Evolutionary conservation across 2,797 vertebrate species (phyloP).

Genomic region (Rhynchotus rufescens): DNA sequence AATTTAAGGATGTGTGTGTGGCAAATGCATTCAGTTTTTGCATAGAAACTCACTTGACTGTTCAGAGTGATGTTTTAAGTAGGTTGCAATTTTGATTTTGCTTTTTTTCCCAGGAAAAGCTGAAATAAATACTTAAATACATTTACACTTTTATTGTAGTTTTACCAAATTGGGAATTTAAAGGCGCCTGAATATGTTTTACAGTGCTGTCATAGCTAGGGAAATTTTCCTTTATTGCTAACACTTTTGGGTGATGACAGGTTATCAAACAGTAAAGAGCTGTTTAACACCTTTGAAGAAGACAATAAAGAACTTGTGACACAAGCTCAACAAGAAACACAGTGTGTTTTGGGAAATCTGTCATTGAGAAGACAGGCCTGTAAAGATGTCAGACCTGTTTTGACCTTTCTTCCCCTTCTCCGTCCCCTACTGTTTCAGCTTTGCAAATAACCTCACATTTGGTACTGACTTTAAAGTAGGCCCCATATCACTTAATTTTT

Average conservation of each 20-base stretch:
- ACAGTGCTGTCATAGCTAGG: background rate
- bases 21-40: background rate
- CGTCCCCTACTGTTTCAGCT: background rate
- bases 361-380: slow-evolving; percentile 8
- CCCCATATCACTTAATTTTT: background rate
- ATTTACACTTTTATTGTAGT: background rate
- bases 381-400: slow-evolving; percentile 11
- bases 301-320: slow-evolving; percentile 15
- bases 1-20: background rate
- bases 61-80: background rate
- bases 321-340: slow-evolving; percentile 31
- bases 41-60: background rate
- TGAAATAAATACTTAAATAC: background rate
- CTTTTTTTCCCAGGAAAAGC: background rate
- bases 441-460: background rate
- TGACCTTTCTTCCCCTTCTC: background rate
- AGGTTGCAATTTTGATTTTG: background rate
- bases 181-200: slow-evolving; percentile 1
- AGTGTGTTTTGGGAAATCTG: slow-evolving; percentile 33
- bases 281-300: slow-evolving; percentile 43
- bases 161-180: background rate
- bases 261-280: slow-evolving; percentile 47
- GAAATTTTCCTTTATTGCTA: slow-evolving; percentile 37
- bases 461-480: background rate
- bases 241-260: slow-evolving; percentile 41